Conservation (phyloP, 92 coral and sea anemone genomes). For the Epizoanthus illoricatus region DNA sequence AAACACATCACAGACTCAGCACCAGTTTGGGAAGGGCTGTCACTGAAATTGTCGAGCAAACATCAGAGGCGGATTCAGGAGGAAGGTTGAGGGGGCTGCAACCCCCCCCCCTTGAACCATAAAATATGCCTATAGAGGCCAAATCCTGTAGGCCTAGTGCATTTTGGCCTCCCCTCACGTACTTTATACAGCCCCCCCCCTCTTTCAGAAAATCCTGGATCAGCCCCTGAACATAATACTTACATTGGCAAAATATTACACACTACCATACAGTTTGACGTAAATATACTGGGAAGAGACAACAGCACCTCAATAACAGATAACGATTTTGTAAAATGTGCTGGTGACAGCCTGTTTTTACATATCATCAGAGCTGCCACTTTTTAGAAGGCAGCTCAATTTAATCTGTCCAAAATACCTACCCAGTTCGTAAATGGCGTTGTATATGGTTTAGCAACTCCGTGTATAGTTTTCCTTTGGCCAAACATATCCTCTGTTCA, state of each 20-base stretch:
- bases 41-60: constrained; percentile 36
- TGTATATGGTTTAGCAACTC: constrained; percentile 26
- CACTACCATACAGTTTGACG: neutral
- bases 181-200: too few relatives aligned
- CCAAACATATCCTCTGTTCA: constrained; percentile 14
- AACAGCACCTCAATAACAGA: neutral
- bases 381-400: neutral
- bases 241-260: neutral
- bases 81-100: too few relatives aligned
- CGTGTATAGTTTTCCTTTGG: constrained; percentile 17
- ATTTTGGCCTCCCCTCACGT: too few relatives aligned
- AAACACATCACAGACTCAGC: constrained; percentile 79
- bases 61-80: too few relatives aligned
- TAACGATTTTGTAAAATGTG: neutral
- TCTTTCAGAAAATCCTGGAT: too few relatives aligned
- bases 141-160: too few relatives aligned
- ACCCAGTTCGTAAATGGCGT: constrained; percentile 30
- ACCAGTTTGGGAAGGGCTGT: constrained; percentile 53
- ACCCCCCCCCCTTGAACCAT: too few relatives aligned
- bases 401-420: neutral
- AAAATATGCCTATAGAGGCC: too few relatives aligned
- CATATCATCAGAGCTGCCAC: too few relatives aligned
- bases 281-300: constrained; percentile 8
- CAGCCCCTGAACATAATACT: too few relatives aligned
- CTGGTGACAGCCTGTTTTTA: too few relatives aligned